Base-by-base conservation (phyloP, 2,888 invertebrate species). In the Harpalus rufipes region DNA sequence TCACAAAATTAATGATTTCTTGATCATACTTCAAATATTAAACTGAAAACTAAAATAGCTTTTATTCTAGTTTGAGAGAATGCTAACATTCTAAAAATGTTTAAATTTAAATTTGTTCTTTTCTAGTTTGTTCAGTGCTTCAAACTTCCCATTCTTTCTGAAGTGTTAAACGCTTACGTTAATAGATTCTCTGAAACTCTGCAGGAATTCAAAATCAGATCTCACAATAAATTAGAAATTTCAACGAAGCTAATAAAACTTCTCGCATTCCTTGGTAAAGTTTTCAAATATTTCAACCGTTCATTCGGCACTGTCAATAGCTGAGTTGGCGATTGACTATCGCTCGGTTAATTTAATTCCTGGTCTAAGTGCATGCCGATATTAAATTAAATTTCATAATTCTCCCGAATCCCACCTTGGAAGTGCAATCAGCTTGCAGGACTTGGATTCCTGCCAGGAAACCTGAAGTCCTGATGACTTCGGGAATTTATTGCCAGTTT, bases 351-450 rank as follows among this genome's bases (percentile, higher is more conserved):
- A 81, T 81, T 81, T 81, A 81, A 81, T 81, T 81, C 80, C 44
- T 63, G 39, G 63, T 18, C n/a, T 63, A 25, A 51, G 59, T 63
- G 81, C 81, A 81, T 63, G 44, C 81, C 14, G 65, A 65, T 81
- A 81, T 81, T 81, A 81, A 81, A 81, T 81, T 81, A 81, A 81
- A 81, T 81, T 81, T 81, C 81, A 81, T 81, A 81, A 81, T 81
- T 81, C 81, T 41, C 51, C 12, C n/a, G 63, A 81, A 44, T 81
- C 25, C 44, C 41, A 51, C 63, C 81, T 81, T 81, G 63, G 44
- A 81, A 16, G 63, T 81, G 32, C 65, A 81, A 81, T 63, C 61
- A 65, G 44, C 14, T 7, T 7, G 16, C 63, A 16, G 18, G 8
- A 18, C n/a, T 63, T 81, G 81, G 80, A 80, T 61, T 63, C 32